Percentiles rank a stretch among this genome's conserved stretches.
Evolutionary conservation across 2,113 vertebrate species (phyloP).

Genomic region (Columba livia): DNA sequence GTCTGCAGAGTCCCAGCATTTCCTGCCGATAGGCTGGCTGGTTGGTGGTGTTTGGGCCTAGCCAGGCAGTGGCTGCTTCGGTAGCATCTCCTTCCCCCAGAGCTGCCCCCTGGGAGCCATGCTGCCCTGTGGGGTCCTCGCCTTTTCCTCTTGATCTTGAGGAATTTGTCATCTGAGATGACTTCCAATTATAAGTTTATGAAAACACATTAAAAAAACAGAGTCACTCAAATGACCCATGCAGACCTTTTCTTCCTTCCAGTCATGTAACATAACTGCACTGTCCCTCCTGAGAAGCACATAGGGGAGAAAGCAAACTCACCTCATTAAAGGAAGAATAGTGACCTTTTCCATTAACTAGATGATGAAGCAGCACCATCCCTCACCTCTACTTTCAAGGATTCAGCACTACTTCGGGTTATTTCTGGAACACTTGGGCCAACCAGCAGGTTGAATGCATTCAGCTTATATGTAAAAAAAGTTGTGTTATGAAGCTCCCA

Average conservation of each 20-base stretch:
- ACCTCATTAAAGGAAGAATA: not conserved
- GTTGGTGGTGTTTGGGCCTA: fast-evolving
- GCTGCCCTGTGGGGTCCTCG: fast-evolving
- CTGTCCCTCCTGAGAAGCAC: fast-evolving
- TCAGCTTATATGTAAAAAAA: not conserved
- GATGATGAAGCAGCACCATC: not conserved
- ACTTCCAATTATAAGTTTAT: not conserved
- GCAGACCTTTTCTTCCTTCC: not conserved
- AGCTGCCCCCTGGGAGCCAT: fast-evolving
- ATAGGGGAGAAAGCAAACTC: not conserved
- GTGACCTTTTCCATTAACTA: not conserved
- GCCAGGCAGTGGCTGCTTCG: fast-evolving
- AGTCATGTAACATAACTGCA: fast-evolving
- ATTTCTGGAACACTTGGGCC: not conserved
- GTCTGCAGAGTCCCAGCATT: not conserved
- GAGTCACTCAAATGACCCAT: not conserved
- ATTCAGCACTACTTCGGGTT: not conserved
- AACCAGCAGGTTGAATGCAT: not conserved
- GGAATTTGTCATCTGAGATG: not conserved
- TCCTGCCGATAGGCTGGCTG: not conserved
- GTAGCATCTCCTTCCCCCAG: fast-evolving
- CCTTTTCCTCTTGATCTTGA: not conserved
- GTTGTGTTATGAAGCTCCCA: conserved; percentile 4
- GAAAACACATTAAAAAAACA: not conserved
- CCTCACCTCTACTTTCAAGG: not conserved